phyloP scores from a whole-genome alignment of 2,888 invertebrate species.

The Rhabditoides inermis region DNA sequence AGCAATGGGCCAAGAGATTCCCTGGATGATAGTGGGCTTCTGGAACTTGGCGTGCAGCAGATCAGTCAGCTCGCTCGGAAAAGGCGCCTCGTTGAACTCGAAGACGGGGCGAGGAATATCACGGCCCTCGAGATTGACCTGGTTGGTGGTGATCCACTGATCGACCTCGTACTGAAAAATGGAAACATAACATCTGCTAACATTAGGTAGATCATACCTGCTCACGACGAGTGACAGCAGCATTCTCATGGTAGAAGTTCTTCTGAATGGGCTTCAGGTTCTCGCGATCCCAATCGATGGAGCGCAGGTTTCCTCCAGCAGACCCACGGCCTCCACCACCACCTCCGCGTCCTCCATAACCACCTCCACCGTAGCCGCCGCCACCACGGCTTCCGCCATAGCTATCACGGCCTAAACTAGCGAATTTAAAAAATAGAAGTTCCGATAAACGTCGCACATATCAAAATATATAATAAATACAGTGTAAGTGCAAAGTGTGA shows the following conservation, averaged over 20 bases:
- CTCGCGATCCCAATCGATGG: slow-evolving; percentile 32
- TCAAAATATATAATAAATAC: too few species aligned
- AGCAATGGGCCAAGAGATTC: slow-evolving; percentile 79
- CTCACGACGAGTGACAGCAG: slow-evolving; percentile 30
- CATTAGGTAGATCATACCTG: slow-evolving; percentile 15
- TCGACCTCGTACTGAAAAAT: slow-evolving; percentile 53
- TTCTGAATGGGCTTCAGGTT: slow-evolving; percentile 32
- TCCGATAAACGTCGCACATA: too few species aligned
- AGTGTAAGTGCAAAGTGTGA: too few species aligned
- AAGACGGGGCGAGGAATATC: slow-evolving; percentile 77
- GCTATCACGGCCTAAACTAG: too few species aligned
- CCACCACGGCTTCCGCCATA: too few species aligned
- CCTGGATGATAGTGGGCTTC: slow-evolving; percentile 58
- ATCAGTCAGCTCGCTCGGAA: slow-evolving; percentile 53
- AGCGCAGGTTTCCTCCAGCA: slow-evolving; percentile 29
- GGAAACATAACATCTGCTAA: not conserved
- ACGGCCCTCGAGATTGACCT: slow-evolving; percentile 78
- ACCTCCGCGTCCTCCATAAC: too few species aligned
- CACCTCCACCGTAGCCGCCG: too few species aligned
- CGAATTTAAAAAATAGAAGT: too few species aligned
- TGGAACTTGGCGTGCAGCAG: slow-evolving; percentile 40
- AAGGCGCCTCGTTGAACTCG: slow-evolving; percentile 79
- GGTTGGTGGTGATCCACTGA: slow-evolving; percentile 69
- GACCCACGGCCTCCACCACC: slow-evolving; percentile 23
- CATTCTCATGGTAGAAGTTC: slow-evolving; percentile 40